A percentile compares a stretch with the other conserved stretches of the same genome.
Evolutionary conservation across 2,797 vertebrate species (phyloP).

Genomic region (Sebastes cheni): DNA sequence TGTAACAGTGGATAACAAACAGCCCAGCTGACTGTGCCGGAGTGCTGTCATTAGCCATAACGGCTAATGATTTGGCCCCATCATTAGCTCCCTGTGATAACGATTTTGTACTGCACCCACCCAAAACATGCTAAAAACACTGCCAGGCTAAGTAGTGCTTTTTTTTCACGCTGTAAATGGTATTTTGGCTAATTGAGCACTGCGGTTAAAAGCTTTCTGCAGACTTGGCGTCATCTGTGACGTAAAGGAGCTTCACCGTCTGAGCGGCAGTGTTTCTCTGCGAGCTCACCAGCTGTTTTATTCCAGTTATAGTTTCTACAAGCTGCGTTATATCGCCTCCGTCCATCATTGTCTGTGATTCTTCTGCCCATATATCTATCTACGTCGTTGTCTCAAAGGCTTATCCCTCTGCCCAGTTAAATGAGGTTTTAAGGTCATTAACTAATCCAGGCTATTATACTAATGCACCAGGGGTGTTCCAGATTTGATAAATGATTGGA

Average conservation of each 20-base stretch:
- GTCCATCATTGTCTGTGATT: conserved; percentile 16
- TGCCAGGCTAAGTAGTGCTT: conserved; percentile 40
- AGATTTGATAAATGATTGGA: conserved; percentile 65
- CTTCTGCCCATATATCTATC: conserved; percentile 37
- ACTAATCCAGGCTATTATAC: conserved; percentile 67
- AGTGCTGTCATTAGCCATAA: conserved; percentile 49
- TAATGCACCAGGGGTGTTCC: conserved; percentile 62
- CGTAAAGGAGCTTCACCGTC: conserved; percentile 8
- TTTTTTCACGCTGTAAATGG: conserved; percentile 55
- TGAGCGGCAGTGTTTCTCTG: background rate
- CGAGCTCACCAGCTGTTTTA: conserved; percentile 5
- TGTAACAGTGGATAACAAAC: conserved; percentile 5
- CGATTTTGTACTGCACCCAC: conserved; percentile 53
- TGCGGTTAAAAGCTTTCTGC: conserved; percentile 65
- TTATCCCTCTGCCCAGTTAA: conserved; percentile 55
- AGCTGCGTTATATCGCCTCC: background rate
- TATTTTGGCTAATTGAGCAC: conserved; percentile 69
- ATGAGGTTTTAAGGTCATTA: conserved; percentile 72
- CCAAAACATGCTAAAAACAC: conserved; percentile 59
- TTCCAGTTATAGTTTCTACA: conserved; percentile 3
- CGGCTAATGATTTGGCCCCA: conserved; percentile 53
- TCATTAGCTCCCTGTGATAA: conserved; percentile 66
- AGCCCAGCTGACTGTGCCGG: conserved; percentile 10
- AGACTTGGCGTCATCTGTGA: conserved; percentile 33
- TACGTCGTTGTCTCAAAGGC: conserved; percentile 46